Evolutionary conservation across 2,888 invertebrate genomes (phyloP), one percentile per base, ranked within the genome.

Genomic region (Hyalella azteca): DNA sequence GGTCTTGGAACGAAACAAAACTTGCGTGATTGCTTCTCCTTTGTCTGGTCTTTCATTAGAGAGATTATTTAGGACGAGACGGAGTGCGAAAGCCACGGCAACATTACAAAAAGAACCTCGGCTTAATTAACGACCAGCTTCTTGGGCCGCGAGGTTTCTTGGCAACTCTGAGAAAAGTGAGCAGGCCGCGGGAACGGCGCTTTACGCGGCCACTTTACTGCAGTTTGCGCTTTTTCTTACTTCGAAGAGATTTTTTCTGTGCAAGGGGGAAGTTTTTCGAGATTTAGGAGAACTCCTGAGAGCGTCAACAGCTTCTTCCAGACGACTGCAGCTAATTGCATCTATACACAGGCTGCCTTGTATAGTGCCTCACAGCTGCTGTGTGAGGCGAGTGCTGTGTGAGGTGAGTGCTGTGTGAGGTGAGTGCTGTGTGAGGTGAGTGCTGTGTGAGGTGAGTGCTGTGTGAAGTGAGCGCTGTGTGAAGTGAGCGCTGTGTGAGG

Each of bases 1-100:
- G 54, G 54, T 29, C 7, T 4, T 4, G 39, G 4, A 29, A 66
- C 36, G 36, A 66, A 36, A 66, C 66, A 66, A 66, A 66, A 66
- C 66, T 66, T 32, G 66, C 66, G 66, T 66, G 66, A 66, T 66
- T 66, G 36, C n/a, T 36, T 66, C 66, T 66, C 66, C 66, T 66
- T 66, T 66, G 66, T 66, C 36, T 36, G 36, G 66, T 36, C 36
- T 66, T 32, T 66, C 66, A 36, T 66, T 66, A 66, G 66, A 36
- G 36, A n/a, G 66, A 36, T 66, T 66, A 66, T 66, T 66, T 66
- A 66, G 15, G 15, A 19, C 66, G 36, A n/a, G 36, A n/a, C 36
- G 36, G 54, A 54, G 36, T 29, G 66, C 66, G 36, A 66, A 66
- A 66, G 66, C 66, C 66, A 66, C 19, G 32, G 26, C 66, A 36